Conservation (phyloP, 2,888 invertebrate species). For the Tuta absoluta region DNA sequence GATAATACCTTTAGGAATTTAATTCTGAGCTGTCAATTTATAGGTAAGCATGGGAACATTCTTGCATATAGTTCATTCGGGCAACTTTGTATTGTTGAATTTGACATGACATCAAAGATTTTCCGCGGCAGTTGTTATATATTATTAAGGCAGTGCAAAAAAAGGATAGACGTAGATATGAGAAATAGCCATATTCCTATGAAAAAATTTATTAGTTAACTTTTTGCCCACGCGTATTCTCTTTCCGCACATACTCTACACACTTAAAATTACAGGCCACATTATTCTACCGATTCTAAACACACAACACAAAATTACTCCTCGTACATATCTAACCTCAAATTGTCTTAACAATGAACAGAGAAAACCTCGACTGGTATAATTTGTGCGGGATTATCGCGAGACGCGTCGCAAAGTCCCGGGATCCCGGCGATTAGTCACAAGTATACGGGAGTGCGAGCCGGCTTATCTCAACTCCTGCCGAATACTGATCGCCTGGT, state of each 20-base stretch:
- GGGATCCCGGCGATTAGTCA: slow-evolving; percentile 76
- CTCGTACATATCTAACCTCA: slow-evolving; percentile 44
- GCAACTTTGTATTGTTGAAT: neutral
- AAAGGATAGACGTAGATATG: no score
- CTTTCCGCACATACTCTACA: no score
- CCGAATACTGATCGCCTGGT: slow-evolving; percentile 73
- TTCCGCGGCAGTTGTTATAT: no score
- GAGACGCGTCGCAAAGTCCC: slow-evolving; percentile 50
- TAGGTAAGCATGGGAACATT: no score
- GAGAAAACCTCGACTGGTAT: slow-evolving; percentile 66
- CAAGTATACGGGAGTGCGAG: slow-evolving; percentile 58
- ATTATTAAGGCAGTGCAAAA: no score
- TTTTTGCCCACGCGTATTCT: no score
- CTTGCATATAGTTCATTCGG: neutral
- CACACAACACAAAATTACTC: neutral
- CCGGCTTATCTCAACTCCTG: slow-evolving; percentile 66
- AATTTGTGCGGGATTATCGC: slow-evolving; percentile 78
- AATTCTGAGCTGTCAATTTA: neutral
- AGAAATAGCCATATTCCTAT: no score
- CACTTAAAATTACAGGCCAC: no score
- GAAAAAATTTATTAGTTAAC: no score
- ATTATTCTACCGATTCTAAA: neutral
- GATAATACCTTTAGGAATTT: no score
- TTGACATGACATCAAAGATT: no score
- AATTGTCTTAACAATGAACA: slow-evolving; percentile 71